Conservation (phyloP, 2,888 invertebrate genomes). For the Morpho deidamia region DNA sequence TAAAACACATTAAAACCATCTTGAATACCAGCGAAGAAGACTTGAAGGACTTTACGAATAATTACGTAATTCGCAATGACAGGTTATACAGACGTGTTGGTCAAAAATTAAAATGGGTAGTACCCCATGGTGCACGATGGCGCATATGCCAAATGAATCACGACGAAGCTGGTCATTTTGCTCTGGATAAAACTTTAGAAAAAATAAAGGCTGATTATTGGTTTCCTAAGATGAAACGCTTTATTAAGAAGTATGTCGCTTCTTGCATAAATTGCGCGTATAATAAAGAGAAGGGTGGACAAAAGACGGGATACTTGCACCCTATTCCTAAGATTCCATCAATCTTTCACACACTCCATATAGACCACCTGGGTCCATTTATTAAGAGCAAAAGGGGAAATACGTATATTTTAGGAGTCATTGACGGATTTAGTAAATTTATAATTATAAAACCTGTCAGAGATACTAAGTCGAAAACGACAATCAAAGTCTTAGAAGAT, state of each 20-base stretch:
- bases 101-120: conserved; percentile 22
- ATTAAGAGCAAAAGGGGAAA: conserved; percentile 20
- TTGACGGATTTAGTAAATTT: conserved; percentile 3
- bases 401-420: conserved; percentile 16
- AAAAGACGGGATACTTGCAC: neutral
- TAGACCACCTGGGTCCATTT: conserved; percentile 27
- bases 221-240: conserved; percentile 28
- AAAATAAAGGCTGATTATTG: conserved; percentile 22
- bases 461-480: no score
- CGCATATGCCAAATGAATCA: conserved; percentile 26
- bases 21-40: neutral
- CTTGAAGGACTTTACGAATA: conserved; percentile 3
- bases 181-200: conserved; percentile 23
- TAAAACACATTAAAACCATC: neutral
- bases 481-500: no score
- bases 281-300: conserved; percentile 13
- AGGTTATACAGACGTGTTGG: conserved; percentile 10
- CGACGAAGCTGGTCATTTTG: conserved; percentile 27
- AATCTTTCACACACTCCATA: conserved; percentile 22
- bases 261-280: conserved; percentile 25
- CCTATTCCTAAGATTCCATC: neutral
- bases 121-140: conserved; percentile 27
- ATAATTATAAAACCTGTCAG: no score
- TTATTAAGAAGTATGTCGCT: conserved; percentile 23
- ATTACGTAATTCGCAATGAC: conserved; percentile 12